Percentiles rank a stretch among this genome's conserved stretches.
Conservation (phyloP, 2,113 vertebrate genomes). For the Apistogramma diplotaenia region DNA sequence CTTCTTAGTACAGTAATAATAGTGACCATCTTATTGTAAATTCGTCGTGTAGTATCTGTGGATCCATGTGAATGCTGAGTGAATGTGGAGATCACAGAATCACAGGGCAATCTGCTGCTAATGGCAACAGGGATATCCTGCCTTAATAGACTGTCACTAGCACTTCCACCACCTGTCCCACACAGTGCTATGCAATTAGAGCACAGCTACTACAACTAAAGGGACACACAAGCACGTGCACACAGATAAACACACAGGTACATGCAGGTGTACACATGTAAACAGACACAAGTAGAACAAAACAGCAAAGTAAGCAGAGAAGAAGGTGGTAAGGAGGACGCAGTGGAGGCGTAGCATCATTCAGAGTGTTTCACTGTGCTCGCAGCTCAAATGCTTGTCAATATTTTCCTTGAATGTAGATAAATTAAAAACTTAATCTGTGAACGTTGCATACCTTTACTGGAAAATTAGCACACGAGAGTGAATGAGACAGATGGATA, state of each 20-base stretch:
- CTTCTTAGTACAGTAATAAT: constrained; percentile 14
- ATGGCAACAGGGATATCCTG: constrained; percentile 77
- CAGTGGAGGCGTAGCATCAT: neutral
- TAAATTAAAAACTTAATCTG: neutral
- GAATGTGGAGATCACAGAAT: constrained; percentile 68
- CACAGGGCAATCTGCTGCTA: constrained; percentile 74
- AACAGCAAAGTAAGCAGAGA: constrained; percentile 19
- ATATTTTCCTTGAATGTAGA: constrained; percentile 8
- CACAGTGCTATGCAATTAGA: constrained; percentile 73
- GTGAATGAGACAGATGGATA: neutral
- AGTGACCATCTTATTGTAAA: constrained; percentile 34
- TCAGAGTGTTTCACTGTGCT: constrained; percentile 5
- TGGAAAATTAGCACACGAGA: neutral
- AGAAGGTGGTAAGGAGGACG: constrained; percentile 15
- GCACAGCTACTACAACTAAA: constrained; percentile 62
- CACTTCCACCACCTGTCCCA: constrained; percentile 73
- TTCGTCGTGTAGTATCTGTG: constrained; percentile 32
- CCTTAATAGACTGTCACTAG: constrained; percentile 78
- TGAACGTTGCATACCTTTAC: neutral
- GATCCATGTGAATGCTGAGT: constrained; percentile 43
- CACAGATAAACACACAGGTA: constrained; percentile 32
- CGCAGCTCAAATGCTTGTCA: neutral
- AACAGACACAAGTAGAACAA: constrained; percentile 18
- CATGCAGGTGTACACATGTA: constrained; percentile 9
- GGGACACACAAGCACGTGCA: constrained; percentile 32